Evolutionary conservation across 2,888 invertebrate genomes (phyloP).

Genomic region (Napeogenes inachia): DNA sequence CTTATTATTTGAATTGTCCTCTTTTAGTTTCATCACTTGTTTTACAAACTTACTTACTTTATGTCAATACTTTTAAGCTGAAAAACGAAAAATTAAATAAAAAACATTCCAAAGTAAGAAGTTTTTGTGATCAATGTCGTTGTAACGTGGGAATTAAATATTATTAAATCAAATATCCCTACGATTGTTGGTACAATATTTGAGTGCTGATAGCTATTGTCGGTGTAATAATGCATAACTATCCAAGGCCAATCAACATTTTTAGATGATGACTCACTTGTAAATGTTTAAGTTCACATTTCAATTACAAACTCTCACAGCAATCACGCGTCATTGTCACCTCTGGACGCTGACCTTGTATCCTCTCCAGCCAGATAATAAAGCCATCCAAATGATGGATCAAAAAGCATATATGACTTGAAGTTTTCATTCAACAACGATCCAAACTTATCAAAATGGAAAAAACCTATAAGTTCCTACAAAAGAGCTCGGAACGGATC

Average conservation of each 20-base stretch:
- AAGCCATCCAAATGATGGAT: slow-evolving; percentile 68
- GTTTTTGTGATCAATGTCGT: background rate
- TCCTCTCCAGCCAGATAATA: slow-evolving; percentile 63
- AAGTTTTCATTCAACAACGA: slow-evolving; percentile 68
- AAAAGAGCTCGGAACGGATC: slow-evolving; percentile 63
- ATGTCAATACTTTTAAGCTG: no score
- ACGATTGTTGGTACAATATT: slow-evolving; percentile 21
- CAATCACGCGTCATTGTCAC: slow-evolving; percentile 75
- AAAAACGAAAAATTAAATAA: no score
- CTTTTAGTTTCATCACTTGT: no score
- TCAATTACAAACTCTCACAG: slow-evolving; percentile 68
- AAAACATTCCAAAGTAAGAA: background rate
- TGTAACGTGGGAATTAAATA: slow-evolving; percentile 12
- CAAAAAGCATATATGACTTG: slow-evolving; percentile 75
- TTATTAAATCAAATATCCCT: background rate
- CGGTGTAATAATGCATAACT: slow-evolving; percentile 28
- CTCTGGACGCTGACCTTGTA: slow-evolving; percentile 58
- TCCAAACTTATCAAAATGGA: slow-evolving; percentile 59
- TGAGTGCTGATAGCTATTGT: slow-evolving; percentile 17
- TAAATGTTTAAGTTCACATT: slow-evolving; percentile 56
- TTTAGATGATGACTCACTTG: slow-evolving; percentile 58
- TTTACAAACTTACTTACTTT: no score
- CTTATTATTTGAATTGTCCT: no score
- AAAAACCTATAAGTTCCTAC: slow-evolving; percentile 66
- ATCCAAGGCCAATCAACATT: slow-evolving; percentile 60